Percentiles rank a stretch among this genome's conserved stretches.
Evolutionary conservation across 2,113 vertebrate genomes (phyloP).

Genomic region (Bufo gargarizans): DNA sequence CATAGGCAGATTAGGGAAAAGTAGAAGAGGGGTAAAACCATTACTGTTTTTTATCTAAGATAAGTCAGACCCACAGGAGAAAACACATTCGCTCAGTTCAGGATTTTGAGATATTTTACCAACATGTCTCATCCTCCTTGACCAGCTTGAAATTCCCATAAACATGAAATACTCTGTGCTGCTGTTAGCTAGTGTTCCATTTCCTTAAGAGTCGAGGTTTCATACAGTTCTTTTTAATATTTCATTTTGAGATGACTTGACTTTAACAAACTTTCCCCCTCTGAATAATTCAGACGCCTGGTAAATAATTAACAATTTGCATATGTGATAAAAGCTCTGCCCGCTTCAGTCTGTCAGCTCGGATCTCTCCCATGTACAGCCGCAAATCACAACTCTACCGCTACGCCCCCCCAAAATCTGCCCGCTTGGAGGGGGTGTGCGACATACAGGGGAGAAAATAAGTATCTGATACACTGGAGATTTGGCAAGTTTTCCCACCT

Average conservation of each 20-base stretch:
- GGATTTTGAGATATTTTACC: too few relatives aligned
- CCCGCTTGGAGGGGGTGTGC: neutral
- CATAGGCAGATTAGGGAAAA: too few relatives aligned
- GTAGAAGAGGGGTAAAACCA: too few relatives aligned
- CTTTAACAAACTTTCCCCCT: conserved; percentile 39
- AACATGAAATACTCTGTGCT: neutral
- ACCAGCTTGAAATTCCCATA: neutral
- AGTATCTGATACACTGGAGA: too few relatives aligned
- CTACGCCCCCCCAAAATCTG: neutral
- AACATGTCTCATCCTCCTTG: too few relatives aligned
- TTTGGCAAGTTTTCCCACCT: too few relatives aligned
- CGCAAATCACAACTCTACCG: neutral
- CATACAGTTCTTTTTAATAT: neutral
- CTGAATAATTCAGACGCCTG: conserved; percentile 43
- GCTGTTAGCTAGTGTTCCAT: neutral
- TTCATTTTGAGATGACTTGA: neutral
- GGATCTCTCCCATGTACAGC: neutral
- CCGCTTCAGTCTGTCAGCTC: conserved; percentile 36
- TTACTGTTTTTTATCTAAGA: too few relatives aligned
- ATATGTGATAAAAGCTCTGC: conserved; percentile 51
- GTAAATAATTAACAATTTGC: conserved; percentile 51
- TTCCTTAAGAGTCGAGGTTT: neutral
- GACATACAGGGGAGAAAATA: neutral
- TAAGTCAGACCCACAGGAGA: too few relatives aligned
- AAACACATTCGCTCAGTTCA: too few relatives aligned